Evolutionary conservation across 2,113 vertebrate genomes (phyloP).

Genomic region (Scomber japonicus): DNA sequence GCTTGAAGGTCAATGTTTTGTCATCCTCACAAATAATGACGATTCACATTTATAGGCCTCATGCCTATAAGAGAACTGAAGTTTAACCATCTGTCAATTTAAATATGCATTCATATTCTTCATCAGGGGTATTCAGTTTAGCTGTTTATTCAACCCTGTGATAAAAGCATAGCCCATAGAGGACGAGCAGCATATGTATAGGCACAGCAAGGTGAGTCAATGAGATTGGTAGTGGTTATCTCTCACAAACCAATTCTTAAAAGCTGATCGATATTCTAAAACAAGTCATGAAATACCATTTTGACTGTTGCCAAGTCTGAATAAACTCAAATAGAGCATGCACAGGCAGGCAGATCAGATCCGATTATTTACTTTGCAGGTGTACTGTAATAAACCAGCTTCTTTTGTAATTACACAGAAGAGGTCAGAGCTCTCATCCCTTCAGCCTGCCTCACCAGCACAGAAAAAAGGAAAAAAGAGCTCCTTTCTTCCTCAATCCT

Average conservation of each 20-base stretch:
- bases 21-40: conserved; percentile 60
- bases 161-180: conserved; percentile 28
- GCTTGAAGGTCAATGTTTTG: conserved; percentile 68
- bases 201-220: background rate
- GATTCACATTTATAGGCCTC: conserved; percentile 15
- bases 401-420: conserved; percentile 63
- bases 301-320: conserved; percentile 4
- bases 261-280: background rate
- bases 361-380: conserved; percentile 36
- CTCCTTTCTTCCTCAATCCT: conserved; percentile 31
- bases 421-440: conserved; percentile 60
- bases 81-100: conserved; percentile 55
- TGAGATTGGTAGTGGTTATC: background rate
- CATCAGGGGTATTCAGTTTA: conserved; percentile 17
- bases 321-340: conserved; percentile 16
- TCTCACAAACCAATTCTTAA: background rate
- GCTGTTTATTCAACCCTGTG: conserved; percentile 40
- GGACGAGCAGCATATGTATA: conserved; percentile 34
- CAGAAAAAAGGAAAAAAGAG: background rate
- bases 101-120: conserved; percentile 46
- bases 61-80: conserved; percentile 41
- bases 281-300: background rate
- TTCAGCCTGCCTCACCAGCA: conserved; percentile 34
- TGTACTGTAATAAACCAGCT: conserved; percentile 55
- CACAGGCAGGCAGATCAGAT: conserved; percentile 29